Evolutionary conservation across 2,888 invertebrate genomes (phyloP), one percentile per base, ranked within the genome.

Genomic region (Lypha dubia): DNA sequence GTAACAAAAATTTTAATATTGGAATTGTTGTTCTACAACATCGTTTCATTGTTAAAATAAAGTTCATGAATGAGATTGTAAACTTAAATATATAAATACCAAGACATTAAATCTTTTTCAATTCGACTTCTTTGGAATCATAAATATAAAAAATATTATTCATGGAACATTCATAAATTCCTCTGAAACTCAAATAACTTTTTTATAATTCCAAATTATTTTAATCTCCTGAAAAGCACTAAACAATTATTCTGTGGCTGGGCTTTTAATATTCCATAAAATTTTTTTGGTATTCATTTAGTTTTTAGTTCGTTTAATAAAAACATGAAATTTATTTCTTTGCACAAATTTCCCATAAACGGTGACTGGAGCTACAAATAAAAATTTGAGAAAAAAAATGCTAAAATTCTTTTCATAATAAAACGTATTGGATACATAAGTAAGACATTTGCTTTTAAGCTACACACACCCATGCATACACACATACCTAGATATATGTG

Each of bases 351-450:
- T 2, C n/a, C 56, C 56, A 32, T n/a, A n/a, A 56, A 32, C 32
- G n/a, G 8, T 17, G 7, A 7, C n/a, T 32, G n/a, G 56, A 58
- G 22, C 28, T 44, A 58, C 20, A 44, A 28, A 58, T 46, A 58
- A 58, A 58, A 9, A 58, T 56, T 56, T 56, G 28, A 56, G 56
- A n/a, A 56, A 56, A n/a, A 32, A n/a, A n/a, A 56, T 28, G 32
- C 8, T 44, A 3, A 44, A 71, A 71, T 60, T 13, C 7, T 28
- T 28, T 44, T 58, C 15, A 20, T 17, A n/a, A 58, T 20, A 60
- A 58, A 35, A 24, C 15, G 6, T 17, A 58, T 13, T 20, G 20
- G 11, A 51, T 13, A 56, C 13, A 51, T n/a, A 56, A 17, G n/a
- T 15, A 28, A 56, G n/a, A 28, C 32, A 32, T 32, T 28, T 56